Evolutionary conservation across 1,140 invertebrate genomes (phyloP), one percentile per base, ranked within the genome.

Genomic region (Drosophila murphyi): DNA sequence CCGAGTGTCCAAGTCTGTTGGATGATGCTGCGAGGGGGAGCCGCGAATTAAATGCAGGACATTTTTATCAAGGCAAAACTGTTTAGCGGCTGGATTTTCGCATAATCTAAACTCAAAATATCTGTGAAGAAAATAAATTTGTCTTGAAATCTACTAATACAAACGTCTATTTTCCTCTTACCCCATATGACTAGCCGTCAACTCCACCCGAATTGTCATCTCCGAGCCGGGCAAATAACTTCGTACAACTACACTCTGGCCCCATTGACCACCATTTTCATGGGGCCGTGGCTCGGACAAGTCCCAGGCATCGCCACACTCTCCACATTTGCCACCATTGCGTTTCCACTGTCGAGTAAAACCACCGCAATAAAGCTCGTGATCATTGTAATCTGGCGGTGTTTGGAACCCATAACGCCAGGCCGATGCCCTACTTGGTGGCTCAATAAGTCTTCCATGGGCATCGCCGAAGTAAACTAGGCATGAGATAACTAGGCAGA

Each of bases 21-120:
- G 70, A 72, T 78, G 45, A 57, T 63, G 80, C n/a, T 72, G 62
- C 8, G 72, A 67, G 1, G 91, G 91, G 5, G 90, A 93, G 10
- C 92, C 93, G 32, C 95, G 93, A 10, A 93, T 93, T 48, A 95
- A 92, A 50, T 93, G 89, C 0, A 98, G 92, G 0, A 96, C 76
- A 90, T 97, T 93, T 74, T 95, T 93, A 86, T 97, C 96, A 31
- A 98, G 93, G 80, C 97, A 98, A 0, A 95, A 94, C 82, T 98
- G 95, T 1, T 94, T 95, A 0, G 95, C 95, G 50, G 93, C 94
- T 3, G 92, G 77, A 45, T 93, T 92, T 4, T 97, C 95, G 88
- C 97, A 98, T 0, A 97, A 81, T 63, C 96, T 94, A 93, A 98
- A 98, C 89, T 98, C 96, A 83, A 98, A 98, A 92, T 95, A 97